Evolutionary conservation across 2,113 vertebrate species (phyloP).

Genomic region (Marmota monax): DNA sequence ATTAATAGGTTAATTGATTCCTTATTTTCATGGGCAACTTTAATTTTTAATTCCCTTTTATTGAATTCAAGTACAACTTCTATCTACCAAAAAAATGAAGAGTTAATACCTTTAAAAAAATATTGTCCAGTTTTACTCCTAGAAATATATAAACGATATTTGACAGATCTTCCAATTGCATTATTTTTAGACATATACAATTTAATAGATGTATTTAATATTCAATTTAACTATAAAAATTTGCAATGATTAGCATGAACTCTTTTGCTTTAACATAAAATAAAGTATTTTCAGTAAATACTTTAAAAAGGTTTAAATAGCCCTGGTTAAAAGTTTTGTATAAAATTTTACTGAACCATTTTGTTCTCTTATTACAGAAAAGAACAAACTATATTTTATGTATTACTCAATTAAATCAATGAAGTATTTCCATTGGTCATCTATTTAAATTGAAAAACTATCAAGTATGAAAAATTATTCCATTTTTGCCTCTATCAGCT

Average conservation of each 20-base stretch:
- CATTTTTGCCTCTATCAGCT: slow-evolving; percentile 46
- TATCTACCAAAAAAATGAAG: background rate
- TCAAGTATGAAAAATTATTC: slow-evolving; percentile 70
- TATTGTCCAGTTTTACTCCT: background rate
- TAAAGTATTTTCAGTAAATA: slow-evolving; percentile 59
- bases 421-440: slow-evolving; percentile 67
- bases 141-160: background rate
- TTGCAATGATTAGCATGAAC: background rate
- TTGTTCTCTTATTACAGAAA: slow-evolving; percentile 55
- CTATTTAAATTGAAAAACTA: slow-evolving; percentile 58
- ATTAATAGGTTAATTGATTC: background rate
- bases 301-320: background rate
- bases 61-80: background rate
- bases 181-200: background rate
- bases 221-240: slow-evolving; percentile 47
- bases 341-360: slow-evolving; percentile 59
- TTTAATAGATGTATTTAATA: slow-evolving; percentile 4
- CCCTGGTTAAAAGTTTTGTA: slow-evolving; percentile 43
- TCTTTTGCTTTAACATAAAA: background rate
- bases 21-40: background rate
- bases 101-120: background rate
- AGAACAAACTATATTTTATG: slow-evolving; percentile 54
- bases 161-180: background rate
- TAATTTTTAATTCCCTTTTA: background rate
- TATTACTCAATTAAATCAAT: slow-evolving; percentile 69